Evolutionary conservation across 1,140 invertebrate genomes (phyloP).

Genomic region (Tetraneura akinire): DNA sequence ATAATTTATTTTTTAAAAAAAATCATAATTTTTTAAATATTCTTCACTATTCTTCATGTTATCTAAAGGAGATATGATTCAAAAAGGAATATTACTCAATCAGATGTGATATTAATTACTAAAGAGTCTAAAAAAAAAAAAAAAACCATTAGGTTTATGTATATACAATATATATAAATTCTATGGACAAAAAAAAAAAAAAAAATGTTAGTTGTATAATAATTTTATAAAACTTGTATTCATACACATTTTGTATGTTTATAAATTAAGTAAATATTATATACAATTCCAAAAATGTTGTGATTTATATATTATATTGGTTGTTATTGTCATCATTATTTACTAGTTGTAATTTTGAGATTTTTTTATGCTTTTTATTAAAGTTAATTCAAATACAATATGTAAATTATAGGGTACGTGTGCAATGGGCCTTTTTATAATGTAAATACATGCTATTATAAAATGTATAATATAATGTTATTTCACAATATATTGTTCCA

Average conservation of each 20-base stretch:
- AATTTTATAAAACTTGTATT: background rate
- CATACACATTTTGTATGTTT: background rate
- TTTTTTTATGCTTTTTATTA: background rate
- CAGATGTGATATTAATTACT: conserved; percentile 41
- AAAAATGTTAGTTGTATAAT: conserved; percentile 32
- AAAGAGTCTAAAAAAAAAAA: background rate
- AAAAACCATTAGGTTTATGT: no score
- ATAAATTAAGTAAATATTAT: conserved; percentile 17
- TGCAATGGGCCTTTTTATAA: conserved; percentile 12
- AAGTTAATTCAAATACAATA: background rate
- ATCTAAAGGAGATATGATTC: background rate
- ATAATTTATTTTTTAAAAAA: background rate
- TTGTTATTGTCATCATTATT: background rate
- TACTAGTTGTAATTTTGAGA: background rate
- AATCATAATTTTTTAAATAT: no score
- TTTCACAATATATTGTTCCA: background rate
- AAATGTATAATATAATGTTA: background rate
- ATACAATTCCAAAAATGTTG: background rate
- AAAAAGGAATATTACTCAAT: conserved; percentile 20
- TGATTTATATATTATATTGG: background rate
- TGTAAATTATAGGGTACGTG: background rate
- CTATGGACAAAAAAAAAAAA: background rate
- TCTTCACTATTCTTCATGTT: background rate
- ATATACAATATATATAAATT: no score
- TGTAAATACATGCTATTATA: background rate